These are phyloP conservation scores for Noctua janthe DNA, from an alignment of 2,888 invertebrate genomes.

Conservation along the genomic window DNA sequence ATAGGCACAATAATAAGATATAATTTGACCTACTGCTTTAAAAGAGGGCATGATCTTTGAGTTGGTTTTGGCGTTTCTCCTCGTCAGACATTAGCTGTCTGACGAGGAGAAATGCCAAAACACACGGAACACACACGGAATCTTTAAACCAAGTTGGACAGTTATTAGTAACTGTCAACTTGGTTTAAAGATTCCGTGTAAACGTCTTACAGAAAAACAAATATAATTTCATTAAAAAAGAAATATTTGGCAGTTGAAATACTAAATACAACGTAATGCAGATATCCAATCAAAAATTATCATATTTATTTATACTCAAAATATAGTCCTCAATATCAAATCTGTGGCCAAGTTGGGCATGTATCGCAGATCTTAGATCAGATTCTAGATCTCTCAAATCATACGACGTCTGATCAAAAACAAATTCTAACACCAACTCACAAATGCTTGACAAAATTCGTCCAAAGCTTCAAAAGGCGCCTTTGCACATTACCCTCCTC, in stretches of 20 bases:
- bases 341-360: background rate
- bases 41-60: background rate
- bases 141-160: no score
- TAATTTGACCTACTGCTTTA: background rate
- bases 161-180: background rate
- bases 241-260: background rate
- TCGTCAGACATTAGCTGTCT: no score
- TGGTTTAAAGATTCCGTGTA: background rate
- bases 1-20: no score
- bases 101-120: no score
- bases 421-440: constrained; percentile 68
- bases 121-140: no score
- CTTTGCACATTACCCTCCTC: constrained; percentile 78
- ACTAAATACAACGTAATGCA: background rate
- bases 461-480: constrained; percentile 79
- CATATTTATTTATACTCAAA: background rate
- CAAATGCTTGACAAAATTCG: constrained; percentile 85
- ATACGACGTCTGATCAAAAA: background rate
- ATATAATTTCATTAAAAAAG: background rate
- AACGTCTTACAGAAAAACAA: background rate
- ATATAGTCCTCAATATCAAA: background rate
- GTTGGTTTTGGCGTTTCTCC: no score
- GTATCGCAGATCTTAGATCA: background rate
- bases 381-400: background rate
- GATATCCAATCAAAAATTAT: background rate